Conservation (phyloP, 2,888 invertebrate species). For the Panzeria rudis region DNA sequence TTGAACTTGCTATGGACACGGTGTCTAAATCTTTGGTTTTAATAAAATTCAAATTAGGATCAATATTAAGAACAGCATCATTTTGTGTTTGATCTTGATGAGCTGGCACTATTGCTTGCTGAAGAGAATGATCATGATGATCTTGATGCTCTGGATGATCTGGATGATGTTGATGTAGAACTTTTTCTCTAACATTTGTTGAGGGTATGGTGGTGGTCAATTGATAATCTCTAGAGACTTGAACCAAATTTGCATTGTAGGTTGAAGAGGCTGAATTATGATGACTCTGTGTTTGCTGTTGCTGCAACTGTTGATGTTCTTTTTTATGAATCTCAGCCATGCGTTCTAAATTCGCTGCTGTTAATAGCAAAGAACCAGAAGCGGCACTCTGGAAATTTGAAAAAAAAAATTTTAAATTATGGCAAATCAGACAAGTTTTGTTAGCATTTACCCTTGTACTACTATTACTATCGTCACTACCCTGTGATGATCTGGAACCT, state of each 20-base stretch:
- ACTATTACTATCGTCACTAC: constrained; percentile 89
- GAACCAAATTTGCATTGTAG: constrained; percentile 79
- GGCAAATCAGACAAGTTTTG: not conserved
- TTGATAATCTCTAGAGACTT: constrained; percentile 71
- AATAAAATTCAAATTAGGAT: constrained; percentile 82
- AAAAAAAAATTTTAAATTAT: not conserved
- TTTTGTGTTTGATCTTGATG: constrained; percentile 62
- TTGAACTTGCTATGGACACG: constrained; percentile 92
- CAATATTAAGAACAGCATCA: constrained; percentile 80
- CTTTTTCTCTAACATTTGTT: constrained; percentile 40
- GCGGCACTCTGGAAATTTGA: constrained; percentile 88
- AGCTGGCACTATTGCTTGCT: constrained; percentile 12
- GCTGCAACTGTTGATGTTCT: constrained; percentile 75
- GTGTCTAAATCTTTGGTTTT: constrained; percentile 86
- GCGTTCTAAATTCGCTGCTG: constrained; percentile 88
- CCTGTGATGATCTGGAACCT: constrained; percentile 87
- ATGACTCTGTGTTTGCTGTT: constrained; percentile 75
- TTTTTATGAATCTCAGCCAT: constrained; percentile 86
- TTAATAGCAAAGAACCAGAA: constrained; percentile 91
- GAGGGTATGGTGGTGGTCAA: constrained; percentile 27
- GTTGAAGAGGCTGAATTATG: constrained; percentile 55
- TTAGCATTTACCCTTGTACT: constrained; percentile 89
- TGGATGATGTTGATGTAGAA: constrained; percentile 67
- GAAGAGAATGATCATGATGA: constrained; percentile 61
- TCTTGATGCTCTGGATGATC: constrained; percentile 34